Conservation (phyloP, 2,888 invertebrate genomes). For the Drosophila algonquin region DNA sequence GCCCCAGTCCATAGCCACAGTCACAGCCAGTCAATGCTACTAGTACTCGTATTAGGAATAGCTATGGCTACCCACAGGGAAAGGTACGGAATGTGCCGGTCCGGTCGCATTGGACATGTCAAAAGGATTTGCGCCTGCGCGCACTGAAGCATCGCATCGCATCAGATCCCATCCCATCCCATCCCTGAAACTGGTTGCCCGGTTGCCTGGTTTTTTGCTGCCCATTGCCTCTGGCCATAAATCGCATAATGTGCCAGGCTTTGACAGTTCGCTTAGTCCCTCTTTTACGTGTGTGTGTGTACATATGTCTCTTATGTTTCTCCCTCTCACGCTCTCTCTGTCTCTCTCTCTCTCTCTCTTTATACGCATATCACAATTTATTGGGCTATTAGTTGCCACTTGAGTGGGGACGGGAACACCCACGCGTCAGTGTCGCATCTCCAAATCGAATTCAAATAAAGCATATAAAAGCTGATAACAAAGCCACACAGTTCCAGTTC, state of each 20-base stretch:
- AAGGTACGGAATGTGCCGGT: conserved; percentile 35
- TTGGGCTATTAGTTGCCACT: conserved; percentile 75
- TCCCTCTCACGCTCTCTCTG: not conserved
- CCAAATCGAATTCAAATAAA: conserved; percentile 51
- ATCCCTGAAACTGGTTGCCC: conserved; percentile 52
- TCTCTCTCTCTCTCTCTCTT: conserved; percentile 4
- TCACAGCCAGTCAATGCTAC: not conserved
- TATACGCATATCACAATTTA: conserved; percentile 55
- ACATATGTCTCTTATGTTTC: conserved; percentile 2
- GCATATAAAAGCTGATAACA: conserved; percentile 62
- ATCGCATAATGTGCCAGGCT: conserved; percentile 56
- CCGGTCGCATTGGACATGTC: conserved; percentile 53
- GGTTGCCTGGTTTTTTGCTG: not conserved
- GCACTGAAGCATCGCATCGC: conserved; percentile 5
- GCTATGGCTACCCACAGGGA: conserved; percentile 1
- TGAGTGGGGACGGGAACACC: conserved; percentile 66
- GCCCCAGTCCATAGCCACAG: conserved; percentile 5
- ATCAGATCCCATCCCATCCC: no score
- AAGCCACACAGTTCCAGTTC: conserved; percentile 14
- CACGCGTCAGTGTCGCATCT: conserved; percentile 45
- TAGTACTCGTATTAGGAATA: conserved; percentile 23
- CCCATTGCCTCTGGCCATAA: conserved; percentile 48
- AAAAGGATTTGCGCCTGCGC: conserved; percentile 63
- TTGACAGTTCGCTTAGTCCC: conserved; percentile 50
- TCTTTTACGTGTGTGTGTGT: conserved; percentile 10